Evolutionary conservation across 1,140 invertebrate species (phyloP).

Genomic region (Acromyrmex charruanus): DNA sequence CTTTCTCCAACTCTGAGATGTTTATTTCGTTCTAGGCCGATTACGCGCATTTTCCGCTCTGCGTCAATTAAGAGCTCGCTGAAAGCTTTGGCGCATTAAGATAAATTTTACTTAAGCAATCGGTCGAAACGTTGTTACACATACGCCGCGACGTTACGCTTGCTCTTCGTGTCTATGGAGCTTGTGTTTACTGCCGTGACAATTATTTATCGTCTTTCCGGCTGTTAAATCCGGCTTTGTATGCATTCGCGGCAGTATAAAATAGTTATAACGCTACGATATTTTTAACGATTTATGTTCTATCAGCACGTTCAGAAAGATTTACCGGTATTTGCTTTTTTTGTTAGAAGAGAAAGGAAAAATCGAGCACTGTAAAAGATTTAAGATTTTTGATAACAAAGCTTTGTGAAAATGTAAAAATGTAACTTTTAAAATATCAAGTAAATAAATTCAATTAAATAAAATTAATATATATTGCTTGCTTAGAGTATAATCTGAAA

Average conservation of each 20-base stretch:
- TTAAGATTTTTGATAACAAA: neutral
- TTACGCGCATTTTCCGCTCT: constrained; percentile 2
- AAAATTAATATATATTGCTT: neutral
- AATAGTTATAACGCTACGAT: constrained; percentile 29
- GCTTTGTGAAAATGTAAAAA: neutral
- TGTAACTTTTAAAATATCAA: neutral
- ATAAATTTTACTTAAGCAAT: constrained; percentile 60
- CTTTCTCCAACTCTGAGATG: neutral
- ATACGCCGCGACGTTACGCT: neutral
- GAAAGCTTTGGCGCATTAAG: constrained; percentile 45
- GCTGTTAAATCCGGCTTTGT: constrained; percentile 23
- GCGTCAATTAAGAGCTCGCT: constrained; percentile 45
- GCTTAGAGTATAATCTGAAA: neutral
- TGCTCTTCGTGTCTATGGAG: neutral
- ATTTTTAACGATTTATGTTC: constrained; percentile 29
- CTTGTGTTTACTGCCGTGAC: constrained; percentile 16
- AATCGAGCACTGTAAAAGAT: constrained; percentile 21
- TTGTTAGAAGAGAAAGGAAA: neutral
- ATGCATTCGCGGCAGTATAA: constrained; percentile 25
- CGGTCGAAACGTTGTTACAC: neutral
- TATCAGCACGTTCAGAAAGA: constrained; percentile 4
- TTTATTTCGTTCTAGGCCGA: constrained; percentile 53
- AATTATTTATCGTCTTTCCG: constrained; percentile 44
- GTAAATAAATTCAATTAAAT: constrained; percentile 6
- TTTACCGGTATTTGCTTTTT: constrained; percentile 18